Percentiles rank a stretch among this genome's conserved stretches.
phyloP scores from a whole-genome alignment of 2,888 invertebrate genomes.

The Stenurella melanura region DNA sequence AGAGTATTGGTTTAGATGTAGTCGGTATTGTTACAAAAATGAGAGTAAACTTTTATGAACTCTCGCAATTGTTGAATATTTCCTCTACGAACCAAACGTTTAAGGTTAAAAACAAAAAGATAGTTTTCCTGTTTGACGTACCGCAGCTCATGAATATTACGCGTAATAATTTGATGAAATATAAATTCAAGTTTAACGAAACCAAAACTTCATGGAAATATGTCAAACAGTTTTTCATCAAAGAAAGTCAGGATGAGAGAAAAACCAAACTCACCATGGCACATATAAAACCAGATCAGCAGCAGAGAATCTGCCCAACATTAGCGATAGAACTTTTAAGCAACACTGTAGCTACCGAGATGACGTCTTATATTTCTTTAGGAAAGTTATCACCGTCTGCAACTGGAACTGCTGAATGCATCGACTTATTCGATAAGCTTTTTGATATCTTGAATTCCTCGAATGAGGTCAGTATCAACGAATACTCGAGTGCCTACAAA shows the following conservation, averaged over 20 bases:
- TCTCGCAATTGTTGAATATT: constrained; percentile 23
- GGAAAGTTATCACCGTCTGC: constrained; percentile 30
- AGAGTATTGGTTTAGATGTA: constrained; percentile 34
- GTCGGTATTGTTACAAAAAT: constrained; percentile 35
- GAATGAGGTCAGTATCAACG: constrained; percentile 19
- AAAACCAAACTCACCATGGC: constrained; percentile 33
- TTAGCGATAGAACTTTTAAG: constrained; percentile 40
- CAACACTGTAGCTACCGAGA: constrained; percentile 39
- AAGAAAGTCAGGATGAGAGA: constrained; percentile 1
- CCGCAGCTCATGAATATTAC: constrained; percentile 43
- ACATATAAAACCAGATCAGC: constrained; percentile 33
- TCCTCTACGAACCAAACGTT: constrained; percentile 36
- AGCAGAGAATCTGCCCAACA: constrained; percentile 10
- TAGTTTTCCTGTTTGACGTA: constrained; percentile 39
- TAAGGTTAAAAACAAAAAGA: constrained; percentile 36
- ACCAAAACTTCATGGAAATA: constrained; percentile 39
- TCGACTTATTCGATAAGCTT: constrained; percentile 35
- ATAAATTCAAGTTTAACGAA: constrained; percentile 32
- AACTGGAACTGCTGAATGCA: constrained; percentile 35
- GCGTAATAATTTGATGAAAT: constrained; percentile 39
- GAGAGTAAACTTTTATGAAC: constrained; percentile 36
- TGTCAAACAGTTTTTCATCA: constrained; percentile 31
- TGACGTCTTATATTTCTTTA: constrained; percentile 18
- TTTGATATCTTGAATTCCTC: constrained; percentile 39
- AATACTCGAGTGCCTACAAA: constrained; percentile 31